Evolutionary conservation across 2,113 vertebrate genomes (phyloP).

Genomic region (Toxotes jaculatrix): DNA sequence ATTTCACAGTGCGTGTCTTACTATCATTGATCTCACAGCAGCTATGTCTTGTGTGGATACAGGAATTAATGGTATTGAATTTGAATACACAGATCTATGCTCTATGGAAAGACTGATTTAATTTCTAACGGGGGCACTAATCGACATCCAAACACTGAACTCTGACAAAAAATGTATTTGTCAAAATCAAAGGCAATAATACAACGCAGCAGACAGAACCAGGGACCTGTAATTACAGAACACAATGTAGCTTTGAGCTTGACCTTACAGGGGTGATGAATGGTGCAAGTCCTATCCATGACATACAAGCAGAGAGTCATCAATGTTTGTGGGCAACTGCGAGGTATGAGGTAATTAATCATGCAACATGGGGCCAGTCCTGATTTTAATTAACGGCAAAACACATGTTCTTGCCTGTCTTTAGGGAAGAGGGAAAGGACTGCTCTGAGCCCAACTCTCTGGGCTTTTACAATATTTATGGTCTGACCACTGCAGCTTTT

Average conservation of each 20-base stretch:
- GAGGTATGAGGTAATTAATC: conserved; percentile 81
- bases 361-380: conserved; percentile 62
- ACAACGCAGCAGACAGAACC: conserved; percentile 35
- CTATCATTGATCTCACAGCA: not conserved
- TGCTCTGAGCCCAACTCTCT: conserved; percentile 18
- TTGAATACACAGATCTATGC: not conserved
- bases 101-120: conserved; percentile 51
- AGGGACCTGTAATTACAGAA: conserved; percentile 77
- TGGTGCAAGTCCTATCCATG: conserved; percentile 67
- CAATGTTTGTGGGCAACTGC: conserved; percentile 72
- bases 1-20: not conserved
- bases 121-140: conserved; percentile 38
- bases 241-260: conserved; percentile 70
- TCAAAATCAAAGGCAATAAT: conserved; percentile 61
- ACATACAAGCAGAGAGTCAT: conserved; percentile 75
- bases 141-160: conserved; percentile 25
- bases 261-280: conserved; percentile 83
- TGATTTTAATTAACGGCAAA: conserved; percentile 80
- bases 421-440: conserved; percentile 26
- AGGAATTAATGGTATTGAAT: not conserved
- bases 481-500: conserved; percentile 43
- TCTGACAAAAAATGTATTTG: conserved; percentile 43
- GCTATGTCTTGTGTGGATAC: not conserved
- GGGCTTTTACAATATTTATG: conserved; percentile 58
- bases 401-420: conserved; percentile 64